Conservation (phyloP, 2,888 invertebrate species). For the Ganaspis brasiliensis region DNA sequence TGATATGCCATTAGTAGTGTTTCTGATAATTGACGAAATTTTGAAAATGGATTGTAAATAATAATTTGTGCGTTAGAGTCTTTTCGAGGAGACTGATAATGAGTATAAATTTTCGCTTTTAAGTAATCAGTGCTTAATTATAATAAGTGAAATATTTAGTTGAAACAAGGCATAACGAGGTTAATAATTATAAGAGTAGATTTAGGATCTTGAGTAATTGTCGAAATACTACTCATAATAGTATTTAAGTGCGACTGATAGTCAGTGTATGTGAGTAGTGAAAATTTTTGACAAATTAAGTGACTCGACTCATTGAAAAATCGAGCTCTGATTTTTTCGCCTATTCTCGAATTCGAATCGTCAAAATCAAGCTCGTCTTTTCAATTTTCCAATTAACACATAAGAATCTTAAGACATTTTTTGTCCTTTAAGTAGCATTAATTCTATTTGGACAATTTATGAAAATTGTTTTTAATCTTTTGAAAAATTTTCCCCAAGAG, state of each 20-base stretch:
- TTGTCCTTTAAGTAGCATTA: conserved; percentile 44
- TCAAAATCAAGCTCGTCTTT: conserved; percentile 49
- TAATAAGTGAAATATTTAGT: conserved; percentile 38
- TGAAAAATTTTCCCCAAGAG: neutral
- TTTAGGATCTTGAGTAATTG: conserved; percentile 60
- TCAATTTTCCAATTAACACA: conserved; percentile 47
- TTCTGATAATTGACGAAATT: conserved; percentile 12
- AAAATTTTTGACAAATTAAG: conserved; percentile 56
- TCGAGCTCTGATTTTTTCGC: conserved; percentile 41
- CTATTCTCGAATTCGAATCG: neutral
- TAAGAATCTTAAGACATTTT: conserved; percentile 47
- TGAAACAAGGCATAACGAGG: conserved; percentile 14
- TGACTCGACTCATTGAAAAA: neutral
- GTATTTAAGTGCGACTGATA: conserved; percentile 68
- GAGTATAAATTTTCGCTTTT: conserved; percentile 25
- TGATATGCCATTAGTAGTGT: neutral
- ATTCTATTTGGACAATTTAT: conserved; percentile 44
- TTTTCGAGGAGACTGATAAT: conserved; percentile 8
- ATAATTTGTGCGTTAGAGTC: conserved; percentile 24
- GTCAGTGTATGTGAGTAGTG: conserved; percentile 51
- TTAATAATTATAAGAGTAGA: conserved; percentile 20
- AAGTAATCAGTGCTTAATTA: conserved; percentile 37
- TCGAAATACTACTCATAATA: conserved; percentile 62
- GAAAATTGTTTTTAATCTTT: conserved; percentile 4
- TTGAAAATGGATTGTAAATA: conserved; percentile 43